Evolutionary conservation across 1,140 invertebrate genomes (phyloP), one percentile per base, ranked within the genome.

Genomic region (Habropoda laboriosa): DNA sequence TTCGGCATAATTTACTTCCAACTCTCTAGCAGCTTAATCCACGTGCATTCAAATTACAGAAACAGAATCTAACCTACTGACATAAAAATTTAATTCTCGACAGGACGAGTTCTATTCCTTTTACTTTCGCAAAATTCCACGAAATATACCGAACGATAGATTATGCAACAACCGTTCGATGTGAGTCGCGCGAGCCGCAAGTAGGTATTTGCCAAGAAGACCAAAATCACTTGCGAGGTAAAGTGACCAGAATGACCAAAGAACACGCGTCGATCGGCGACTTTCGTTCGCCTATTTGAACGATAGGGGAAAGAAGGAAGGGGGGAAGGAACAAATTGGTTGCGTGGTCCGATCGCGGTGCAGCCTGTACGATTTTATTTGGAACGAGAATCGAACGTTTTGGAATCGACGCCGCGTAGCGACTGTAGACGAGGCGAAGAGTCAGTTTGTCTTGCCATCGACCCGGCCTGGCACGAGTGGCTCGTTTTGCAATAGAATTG

Each of bases 351-450:
- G 32, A 68, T 35, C 47, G 47, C 21, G 21, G 66, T 18, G 45
- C 32, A 4, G 32, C 45, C 45, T 42, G 32, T 77, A 47, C 64
- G 55, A 77, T 77, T 60, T 70, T 57, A 77, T 70, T 70, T 49
- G 68, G 49, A 42, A 79, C 61, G 76, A 16, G 42, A 78, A 67
- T 51, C 64, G 53, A 63, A 75, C 53, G 66, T 82, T 81, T 82
- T 49, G 45, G 24, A 81, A 68, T 63, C 45, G 53, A 35, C 42
- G 13, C n/a, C 16, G 40, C 57, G 21, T 27, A 8, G 80, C 32
- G 51, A 40, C 24, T 7, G 18, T 27, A 18, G 49, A 55, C 45
- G 63, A 49, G 12, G 12, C 30, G 61, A 30, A 18, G 16, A 49
- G 45, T 38, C 30, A 5, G 51, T 24, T 10, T 49, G 47, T 51